Conservation (phyloP, 2,113 vertebrate species). For the Vicugna pacos region DNA sequence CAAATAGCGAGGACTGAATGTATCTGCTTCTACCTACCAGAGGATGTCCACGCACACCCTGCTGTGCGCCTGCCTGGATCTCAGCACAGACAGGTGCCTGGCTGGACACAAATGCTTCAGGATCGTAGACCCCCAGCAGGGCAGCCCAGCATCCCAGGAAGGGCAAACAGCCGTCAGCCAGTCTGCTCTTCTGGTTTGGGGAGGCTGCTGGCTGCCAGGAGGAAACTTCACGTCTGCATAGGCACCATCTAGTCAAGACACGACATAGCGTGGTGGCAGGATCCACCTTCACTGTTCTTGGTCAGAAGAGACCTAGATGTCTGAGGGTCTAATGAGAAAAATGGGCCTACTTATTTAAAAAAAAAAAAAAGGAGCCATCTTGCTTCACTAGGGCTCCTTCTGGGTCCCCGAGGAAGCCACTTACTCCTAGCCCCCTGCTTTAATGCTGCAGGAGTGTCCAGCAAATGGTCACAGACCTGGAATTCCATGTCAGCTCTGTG, state of each 20-base stretch:
- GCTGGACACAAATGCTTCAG: accelerated
- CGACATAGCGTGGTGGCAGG: accelerated
- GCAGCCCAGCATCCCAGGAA: background rate
- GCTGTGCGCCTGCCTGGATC: accelerated
- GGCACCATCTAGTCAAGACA: background rate
- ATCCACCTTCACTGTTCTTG: accelerated
- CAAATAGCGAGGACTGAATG: background rate
- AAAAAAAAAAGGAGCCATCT: background rate
- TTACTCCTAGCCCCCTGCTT: background rate
- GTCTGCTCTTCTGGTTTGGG: background rate
- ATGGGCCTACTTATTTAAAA: background rate
- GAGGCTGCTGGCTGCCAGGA: background rate
- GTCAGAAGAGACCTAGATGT: background rate
- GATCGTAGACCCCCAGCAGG: accelerated
- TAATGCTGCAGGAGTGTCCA: background rate
- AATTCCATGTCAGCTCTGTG: background rate
- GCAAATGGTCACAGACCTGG: background rate
- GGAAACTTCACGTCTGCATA: background rate
- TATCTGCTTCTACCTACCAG: accelerated
- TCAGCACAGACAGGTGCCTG: background rate
- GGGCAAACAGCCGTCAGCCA: background rate
- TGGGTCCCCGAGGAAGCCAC: background rate
- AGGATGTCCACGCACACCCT: background rate
- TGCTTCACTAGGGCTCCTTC: background rate
- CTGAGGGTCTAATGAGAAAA: background rate